Percentiles rank a stretch among this genome's conserved stretches.
Evolutionary conservation across 1,140 invertebrate genomes (phyloP).

Genomic region (Cydia strobilella): DNA sequence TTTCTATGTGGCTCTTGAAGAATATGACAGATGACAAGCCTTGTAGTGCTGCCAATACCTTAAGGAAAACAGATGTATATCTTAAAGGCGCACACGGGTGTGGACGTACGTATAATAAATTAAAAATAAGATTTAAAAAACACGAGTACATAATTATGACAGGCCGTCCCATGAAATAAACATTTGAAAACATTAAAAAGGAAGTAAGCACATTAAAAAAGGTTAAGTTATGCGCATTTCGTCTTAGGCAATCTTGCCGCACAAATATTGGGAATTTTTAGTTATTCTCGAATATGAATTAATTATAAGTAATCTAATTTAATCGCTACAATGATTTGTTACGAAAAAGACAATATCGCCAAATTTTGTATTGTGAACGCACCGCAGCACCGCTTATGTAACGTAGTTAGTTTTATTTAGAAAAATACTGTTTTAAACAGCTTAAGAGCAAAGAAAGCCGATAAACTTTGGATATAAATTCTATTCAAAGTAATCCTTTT

Average conservation of each 20-base stretch:
- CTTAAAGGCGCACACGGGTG: neutral
- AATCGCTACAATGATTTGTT: slow-evolving; percentile 15
- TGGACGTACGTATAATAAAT: neutral
- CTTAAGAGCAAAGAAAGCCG: neutral
- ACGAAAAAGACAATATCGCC: slow-evolving; percentile 28
- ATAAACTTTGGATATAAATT: neutral
- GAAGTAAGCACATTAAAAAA: neutral
- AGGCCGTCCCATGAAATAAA: slow-evolving; percentile 21
- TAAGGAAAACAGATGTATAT: neutral
- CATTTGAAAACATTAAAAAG: neutral
- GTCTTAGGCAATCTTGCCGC: neutral
- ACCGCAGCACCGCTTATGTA: slow-evolving; percentile 11
- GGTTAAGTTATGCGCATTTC: neutral
- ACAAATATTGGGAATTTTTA: slow-evolving; percentile 19
- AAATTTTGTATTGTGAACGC: neutral
- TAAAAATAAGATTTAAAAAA: neutral
- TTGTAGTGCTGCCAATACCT: neutral
- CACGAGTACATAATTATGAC: neutral
- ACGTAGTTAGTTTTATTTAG: neutral
- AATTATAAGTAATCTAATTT: slow-evolving; percentile 27
- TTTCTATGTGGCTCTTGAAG: no score
- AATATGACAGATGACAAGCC: neutral
- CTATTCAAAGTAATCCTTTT: neutral
- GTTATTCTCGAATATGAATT: slow-evolving; percentile 31
- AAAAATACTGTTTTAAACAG: slow-evolving; percentile 8